A percentile compares a stretch with the other conserved stretches of the same genome.
These are phyloP conservation scores for Ornithoptera priamus DNA, from an alignment of 2,888 invertebrate genomes.

Conservation along the genomic window DNA sequence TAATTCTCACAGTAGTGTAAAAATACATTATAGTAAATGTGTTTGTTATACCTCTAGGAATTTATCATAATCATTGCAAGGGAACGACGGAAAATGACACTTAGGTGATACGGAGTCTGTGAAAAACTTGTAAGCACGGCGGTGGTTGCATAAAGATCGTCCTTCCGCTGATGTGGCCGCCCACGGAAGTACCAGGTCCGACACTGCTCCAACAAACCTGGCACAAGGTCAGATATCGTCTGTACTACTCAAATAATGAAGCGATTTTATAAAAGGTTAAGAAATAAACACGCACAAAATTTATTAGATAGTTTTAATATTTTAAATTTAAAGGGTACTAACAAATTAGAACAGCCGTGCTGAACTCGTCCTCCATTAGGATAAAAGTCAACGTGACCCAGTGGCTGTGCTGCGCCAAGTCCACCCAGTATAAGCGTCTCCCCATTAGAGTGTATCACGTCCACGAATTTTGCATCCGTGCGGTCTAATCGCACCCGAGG, in stretches of 20 bases:
- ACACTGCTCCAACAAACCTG: constrained; percentile 92
- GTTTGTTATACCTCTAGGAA: constrained; percentile 79
- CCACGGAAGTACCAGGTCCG: constrained; percentile 92
- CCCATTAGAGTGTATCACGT: constrained; percentile 96
- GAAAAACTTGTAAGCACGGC: constrained; percentile 95
- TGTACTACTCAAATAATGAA: background rate
- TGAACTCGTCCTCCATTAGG: constrained; percentile 96
- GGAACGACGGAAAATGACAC: constrained; percentile 95
- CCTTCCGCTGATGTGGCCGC: constrained; percentile 85
- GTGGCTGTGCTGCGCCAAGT: constrained; percentile 92
- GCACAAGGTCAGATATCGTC: background rate
- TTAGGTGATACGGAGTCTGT: constrained; percentile 95
- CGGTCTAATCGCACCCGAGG: constrained; percentile 90
- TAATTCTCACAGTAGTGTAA: background rate
- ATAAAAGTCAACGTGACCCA: constrained; percentile 95
- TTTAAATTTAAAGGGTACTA: constrained; percentile 36
- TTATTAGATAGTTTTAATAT: too few species aligned
- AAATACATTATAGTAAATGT: background rate
- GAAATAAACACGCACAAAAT: too few species aligned
- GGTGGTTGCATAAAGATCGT: constrained; percentile 94
- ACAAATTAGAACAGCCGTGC: constrained; percentile 93
- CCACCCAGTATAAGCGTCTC: constrained; percentile 95
- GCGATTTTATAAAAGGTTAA: background rate
- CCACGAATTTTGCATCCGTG: constrained; percentile 92
- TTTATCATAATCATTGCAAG: constrained; percentile 91